Evolutionary conservation across 1,140 invertebrate species (phyloP), one percentile per base, ranked within the genome.

Genomic region (Trachymyrmex septentrionalis): DNA sequence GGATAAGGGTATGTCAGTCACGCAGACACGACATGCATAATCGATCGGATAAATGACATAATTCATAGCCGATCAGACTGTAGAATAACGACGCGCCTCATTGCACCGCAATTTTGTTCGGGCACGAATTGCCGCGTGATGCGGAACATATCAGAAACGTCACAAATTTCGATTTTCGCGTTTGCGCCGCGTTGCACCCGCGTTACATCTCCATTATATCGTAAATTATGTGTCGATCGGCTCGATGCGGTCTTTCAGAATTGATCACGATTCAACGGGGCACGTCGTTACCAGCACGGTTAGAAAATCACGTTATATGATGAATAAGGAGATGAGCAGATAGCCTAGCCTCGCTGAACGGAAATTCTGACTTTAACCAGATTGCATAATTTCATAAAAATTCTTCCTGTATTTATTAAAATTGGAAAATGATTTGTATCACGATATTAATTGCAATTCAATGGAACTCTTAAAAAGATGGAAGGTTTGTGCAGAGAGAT

Each of bases 31-130:
- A 61, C 24, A 61, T 73, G 55, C 80, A 84, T 84, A 84, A 84
- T 84, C 69, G 69, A 84, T 84, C 69, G 80, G 27, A 24, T 61
- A 84, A 57, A 84, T 84, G 80, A 84, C 80, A 84, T 84, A 84
- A 84, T 84, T 73, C 80, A 84, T 84, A 73, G 9, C 24, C 27
- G 80, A 73, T 84, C 80, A 84, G 55, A 21, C 24, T 57, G 38
- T 48, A 44, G 80, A 73, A 57, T 57, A 71, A 81, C 10, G 66
- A 34, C 21, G 38, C 38, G 67, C 55, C 27, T 61, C 69, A 73
- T 73, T 73, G 69, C 55, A 61, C 55, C 24, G 55, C 38, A 73
- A 84, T 84, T 84, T 84, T 84, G 69, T 66, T 16, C 27, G 66
- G 14, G n/a, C 38, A n/a, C 55, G 55, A n/a, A 38, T 27, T 63